Percentiles rank a stretch among this genome's conserved stretches.
These are phyloP conservation scores for Tamias sibiricus DNA, from an alignment of 2,113 vertebrate genomes.

Conservation along the genomic window DNA sequence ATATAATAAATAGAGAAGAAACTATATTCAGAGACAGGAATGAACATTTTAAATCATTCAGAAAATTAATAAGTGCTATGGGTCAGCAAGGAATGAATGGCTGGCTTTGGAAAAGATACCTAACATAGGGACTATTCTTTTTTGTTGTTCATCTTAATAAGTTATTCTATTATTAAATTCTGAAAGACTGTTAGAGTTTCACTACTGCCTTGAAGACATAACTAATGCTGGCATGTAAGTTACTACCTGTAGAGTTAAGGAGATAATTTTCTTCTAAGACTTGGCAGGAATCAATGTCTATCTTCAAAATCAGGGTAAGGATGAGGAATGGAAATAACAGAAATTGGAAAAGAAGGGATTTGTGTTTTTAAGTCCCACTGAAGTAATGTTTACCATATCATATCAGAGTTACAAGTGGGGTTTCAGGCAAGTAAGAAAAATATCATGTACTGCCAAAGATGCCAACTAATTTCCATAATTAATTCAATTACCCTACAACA, in stretches of 20 bases:
- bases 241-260: background rate
- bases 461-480: background rate
- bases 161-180: background rate
- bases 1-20: background rate
- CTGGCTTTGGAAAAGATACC: background rate
- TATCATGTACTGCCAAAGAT: background rate
- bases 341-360: background rate
- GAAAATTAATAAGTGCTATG: background rate
- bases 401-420: rapidly evolving
- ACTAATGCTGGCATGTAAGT: no score
- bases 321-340: background rate
- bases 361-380: background rate
- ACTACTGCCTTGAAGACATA: background rate
- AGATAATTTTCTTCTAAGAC: background rate
- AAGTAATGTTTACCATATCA: background rate
- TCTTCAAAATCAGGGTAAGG: background rate
- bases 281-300: background rate
- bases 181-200: background rate
- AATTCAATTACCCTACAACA: no score
- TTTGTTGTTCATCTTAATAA: background rate
- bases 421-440: background rate
- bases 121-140: no score
- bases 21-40: background rate
- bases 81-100: background rate
- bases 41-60: background rate